These are phyloP conservation scores for Temnothorax longispinosus DNA, from an alignment of 1,140 invertebrate genomes.

Conservation along the genomic window DNA sequence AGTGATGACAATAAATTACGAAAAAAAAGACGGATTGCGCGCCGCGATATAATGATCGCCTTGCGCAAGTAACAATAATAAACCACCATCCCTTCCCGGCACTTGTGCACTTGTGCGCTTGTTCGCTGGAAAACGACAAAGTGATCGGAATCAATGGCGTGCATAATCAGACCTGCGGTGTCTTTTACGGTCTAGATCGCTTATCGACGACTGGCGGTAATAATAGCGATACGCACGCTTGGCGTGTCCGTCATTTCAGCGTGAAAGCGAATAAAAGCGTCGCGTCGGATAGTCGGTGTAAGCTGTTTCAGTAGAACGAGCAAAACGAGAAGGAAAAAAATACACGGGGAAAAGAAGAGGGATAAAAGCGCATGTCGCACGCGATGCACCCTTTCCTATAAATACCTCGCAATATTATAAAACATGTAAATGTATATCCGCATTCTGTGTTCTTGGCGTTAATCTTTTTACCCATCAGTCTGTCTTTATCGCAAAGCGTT, in stretches of 20 bases:
- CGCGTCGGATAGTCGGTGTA: not conserved
- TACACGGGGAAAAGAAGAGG: constrained; percentile 28
- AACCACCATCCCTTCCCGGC: constrained; percentile 10
- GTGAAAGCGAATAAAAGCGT: constrained; percentile 65
- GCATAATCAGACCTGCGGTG: constrained; percentile 64
- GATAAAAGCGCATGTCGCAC: constrained; percentile 41
- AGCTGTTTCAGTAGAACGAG: constrained; percentile 39
- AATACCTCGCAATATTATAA: constrained; percentile 57
- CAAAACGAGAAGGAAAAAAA: constrained; percentile 33
- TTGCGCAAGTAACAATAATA: constrained; percentile 63
- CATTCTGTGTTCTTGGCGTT: not conserved
- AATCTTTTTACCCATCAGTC: not conserved
- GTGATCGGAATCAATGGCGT: constrained; percentile 68
- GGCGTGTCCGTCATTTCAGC: constrained; percentile 57
- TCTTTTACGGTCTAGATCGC: constrained; percentile 72
- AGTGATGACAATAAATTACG: constrained; percentile 14
- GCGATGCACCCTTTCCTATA: constrained; percentile 56
- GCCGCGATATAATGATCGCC: constrained; percentile 48
- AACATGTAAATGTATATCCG: constrained; percentile 48
- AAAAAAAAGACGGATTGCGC: constrained; percentile 44
- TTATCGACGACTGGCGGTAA: constrained; percentile 69
- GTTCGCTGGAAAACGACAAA: constrained; percentile 65
- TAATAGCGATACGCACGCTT: constrained; percentile 68
- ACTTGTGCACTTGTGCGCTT: not conserved
- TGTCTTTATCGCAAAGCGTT: not conserved